Evolutionary conservation across 2,113 vertebrate species (phyloP), one percentile per base, ranked within the genome.

Genomic region (Scomber japonicus): DNA sequence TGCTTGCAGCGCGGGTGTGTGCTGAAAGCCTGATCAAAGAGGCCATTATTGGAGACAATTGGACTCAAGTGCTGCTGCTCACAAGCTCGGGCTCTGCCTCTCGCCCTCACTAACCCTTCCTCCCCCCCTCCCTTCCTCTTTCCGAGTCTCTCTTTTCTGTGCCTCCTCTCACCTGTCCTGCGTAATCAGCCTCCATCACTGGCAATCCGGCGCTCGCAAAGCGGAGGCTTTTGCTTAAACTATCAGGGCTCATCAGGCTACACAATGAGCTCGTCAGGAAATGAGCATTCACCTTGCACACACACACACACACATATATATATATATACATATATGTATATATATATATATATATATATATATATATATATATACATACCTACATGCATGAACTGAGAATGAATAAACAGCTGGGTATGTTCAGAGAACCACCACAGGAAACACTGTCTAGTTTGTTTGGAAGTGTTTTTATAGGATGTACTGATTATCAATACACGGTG

Each of bases 31-130:
- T 89, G 89, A 91, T 92, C 91, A 91, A 91, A 90, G 89, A 61
- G 14, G 49, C 66, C 71, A 44, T 90, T 82, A 89, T 89, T 87
- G 77, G 85, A 89, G 61, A 77, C 74, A 90, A 91, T 88, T 91
- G 91, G 60, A 71, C 19, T 72, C 73, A 85, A 81, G 83, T 64
- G 75, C 11, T 57, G 46, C 68, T 61, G 57, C 61, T 45, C 55
- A 17, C 3, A 0, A 80, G 44, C 71, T 60, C 11, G 0, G 63
- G 60, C 50, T 81, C 71, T 78, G 30, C 17, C 69, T 63, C 62
- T 62, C 62, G 7, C 69, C 78, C 79, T 83, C 12, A 0, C 31
- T 45, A 46, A 76, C 75, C 66, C 65, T 14, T 14, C 13, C 13
- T 16, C 11, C 8, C 21, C 21, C 16, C 53, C 35, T 30, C 27